These are phyloP conservation scores for Uromys caudimaculatus DNA, from an alignment of 2,797 vertebrate genomes.

Conservation along the genomic window DNA sequence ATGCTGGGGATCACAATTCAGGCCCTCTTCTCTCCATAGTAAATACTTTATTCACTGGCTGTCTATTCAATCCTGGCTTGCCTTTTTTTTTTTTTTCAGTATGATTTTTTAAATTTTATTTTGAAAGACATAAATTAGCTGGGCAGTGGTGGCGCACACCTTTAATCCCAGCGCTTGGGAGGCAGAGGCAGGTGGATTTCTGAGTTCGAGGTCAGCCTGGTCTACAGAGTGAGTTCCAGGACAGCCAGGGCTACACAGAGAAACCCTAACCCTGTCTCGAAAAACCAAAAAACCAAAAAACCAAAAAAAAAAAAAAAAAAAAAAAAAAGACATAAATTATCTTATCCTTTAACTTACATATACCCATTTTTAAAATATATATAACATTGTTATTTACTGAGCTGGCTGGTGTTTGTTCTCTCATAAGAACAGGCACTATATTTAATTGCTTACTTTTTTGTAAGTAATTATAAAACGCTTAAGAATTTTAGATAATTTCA, in stretches of 20 bases:
- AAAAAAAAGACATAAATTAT: background rate
- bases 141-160: too few relatives aligned
- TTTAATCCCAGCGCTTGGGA: too few relatives aligned
- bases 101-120: slow-evolving; percentile 1
- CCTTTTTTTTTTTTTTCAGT: background rate
- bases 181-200: too few relatives aligned
- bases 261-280: too few relatives aligned
- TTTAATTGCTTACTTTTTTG: slow-evolving; percentile 21
- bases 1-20: background rate
- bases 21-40: too few relatives aligned
- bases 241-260: too few relatives aligned
- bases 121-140: too few relatives aligned
- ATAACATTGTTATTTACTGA: background rate
- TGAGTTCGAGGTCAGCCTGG: too few relatives aligned
- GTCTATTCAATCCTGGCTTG: background rate
- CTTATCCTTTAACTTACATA: slow-evolving; percentile 27
- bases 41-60: background rate
- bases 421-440: background rate
- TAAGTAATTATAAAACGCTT: background rate
- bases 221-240: too few relatives aligned
- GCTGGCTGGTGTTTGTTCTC: background rate
- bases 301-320: too few relatives aligned
- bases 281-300: too few relatives aligned
- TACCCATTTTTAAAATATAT: background rate
- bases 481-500: background rate